Base-by-base conservation (phyloP, 1,140 invertebrate species). In the Penaeus vannamei region DNA sequence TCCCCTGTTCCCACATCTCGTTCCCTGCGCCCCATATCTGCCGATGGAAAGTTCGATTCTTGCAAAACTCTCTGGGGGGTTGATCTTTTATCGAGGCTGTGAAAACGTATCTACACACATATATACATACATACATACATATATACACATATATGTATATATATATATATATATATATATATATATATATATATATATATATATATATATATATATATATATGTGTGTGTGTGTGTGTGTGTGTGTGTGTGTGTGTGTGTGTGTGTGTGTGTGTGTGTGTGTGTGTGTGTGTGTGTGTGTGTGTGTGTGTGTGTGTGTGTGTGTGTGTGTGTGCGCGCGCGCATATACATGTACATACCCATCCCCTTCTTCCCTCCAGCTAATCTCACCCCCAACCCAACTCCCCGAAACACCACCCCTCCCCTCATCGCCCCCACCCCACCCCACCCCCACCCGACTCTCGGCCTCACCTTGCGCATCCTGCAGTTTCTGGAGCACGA, bases 401-500 rank as follows among this genome's bases (percentile, higher is more conserved):
- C 77, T 46, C 77, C 59, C 76, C 42, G 22, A 23, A 36, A 36
- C 76, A 46, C 19, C 53, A 36, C 36, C 76, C 36, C 76, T 36
- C 76, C 53, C 76, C 53, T 42, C 36, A n/a, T 76, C 69, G 26
- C 72, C 42, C 72, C 42, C 72, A 10, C 72, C 42, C 72, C 62
- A 29, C 61, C 46, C 29, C 69, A 8, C 23, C n/a, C 14, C 32
- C 3, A 80, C 29, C 1, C n/a, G 20, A n/a, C 12, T 42, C 36
- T 59, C 23, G 7, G 2, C n/a, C 46, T 88, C 26, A 89, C 87
- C 87, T 77, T 42, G 46, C 22, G 66, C 72, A 17, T 85, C 26
- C n/a, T 89, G 87, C 14, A 89, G 76, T 29, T 80, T 53, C 36
- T 89, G 66, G 14, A 89, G 87, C 14, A 89, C 53, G 17, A 36